These are phyloP conservation scores for Acanthoscelides obtectus DNA, from an alignment of 2,888 invertebrate species.

Conservation along the genomic window DNA sequence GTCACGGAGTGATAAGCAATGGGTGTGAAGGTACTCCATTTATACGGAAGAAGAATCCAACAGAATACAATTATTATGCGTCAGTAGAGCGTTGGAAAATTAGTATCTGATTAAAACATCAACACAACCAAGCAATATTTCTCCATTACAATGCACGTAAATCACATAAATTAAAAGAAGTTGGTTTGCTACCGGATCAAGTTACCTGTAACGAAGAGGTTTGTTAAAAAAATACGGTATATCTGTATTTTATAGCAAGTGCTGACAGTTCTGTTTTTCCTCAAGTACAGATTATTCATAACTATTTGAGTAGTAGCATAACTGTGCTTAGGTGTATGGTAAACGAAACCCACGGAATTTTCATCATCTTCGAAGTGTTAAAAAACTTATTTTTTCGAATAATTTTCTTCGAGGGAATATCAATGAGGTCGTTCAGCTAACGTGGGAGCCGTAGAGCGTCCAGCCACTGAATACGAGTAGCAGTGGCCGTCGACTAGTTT, in stretches of 20 bases:
- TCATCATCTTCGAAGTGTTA: too few species aligned
- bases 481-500: too few species aligned
- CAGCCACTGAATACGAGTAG: too few species aligned
- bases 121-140: neutral
- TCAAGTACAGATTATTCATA: neutral
- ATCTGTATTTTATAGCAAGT: neutral
- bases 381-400: too few species aligned
- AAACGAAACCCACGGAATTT: too few species aligned
- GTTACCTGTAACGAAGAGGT: neutral
- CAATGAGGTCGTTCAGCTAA: too few species aligned
- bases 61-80: neutral
- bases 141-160: neutral
- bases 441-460: too few species aligned
- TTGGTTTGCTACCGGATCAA: neutral
- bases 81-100: neutral
- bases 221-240: neutral
- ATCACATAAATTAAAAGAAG: neutral
- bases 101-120: neutral
- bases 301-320: neutral
- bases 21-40: neutral
- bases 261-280: neutral
- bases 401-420: too few species aligned
- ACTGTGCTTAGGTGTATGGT: too few species aligned
- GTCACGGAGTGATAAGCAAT: neutral
- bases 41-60: neutral